Conservation (phyloP, 2,797 vertebrate species). For the Pipistrellus nathusii region DNA sequence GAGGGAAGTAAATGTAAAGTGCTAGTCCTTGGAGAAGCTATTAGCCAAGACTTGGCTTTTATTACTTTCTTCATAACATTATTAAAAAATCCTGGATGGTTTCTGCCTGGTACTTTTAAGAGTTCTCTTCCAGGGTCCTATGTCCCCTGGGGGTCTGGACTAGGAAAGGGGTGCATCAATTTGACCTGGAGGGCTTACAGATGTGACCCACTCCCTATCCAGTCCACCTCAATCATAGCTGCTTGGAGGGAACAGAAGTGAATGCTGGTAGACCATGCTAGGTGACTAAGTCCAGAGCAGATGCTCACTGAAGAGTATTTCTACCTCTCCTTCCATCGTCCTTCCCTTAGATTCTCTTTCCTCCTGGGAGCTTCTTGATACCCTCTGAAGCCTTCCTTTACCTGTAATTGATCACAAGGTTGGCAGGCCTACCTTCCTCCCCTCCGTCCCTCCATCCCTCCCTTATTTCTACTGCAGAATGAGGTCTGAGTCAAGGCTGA, state of each 20-base stretch:
- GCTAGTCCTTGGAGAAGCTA: conserved; percentile 69
- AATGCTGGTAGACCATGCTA: not conserved
- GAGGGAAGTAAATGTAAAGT: conserved; percentile 1
- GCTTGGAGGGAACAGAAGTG: not conserved
- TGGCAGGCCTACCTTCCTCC: not conserved
- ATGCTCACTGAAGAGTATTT: not conserved
- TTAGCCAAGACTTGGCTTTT: conserved; percentile 62
- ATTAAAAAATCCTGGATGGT: not conserved
- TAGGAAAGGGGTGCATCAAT: not conserved
- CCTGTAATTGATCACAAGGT: not conserved
- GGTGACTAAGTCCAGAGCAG: not conserved
- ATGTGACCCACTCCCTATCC: not conserved
- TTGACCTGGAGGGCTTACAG: not conserved
- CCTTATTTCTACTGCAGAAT: not conserved
- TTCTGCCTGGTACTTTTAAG: conserved; percentile 1
- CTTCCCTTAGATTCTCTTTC: not conserved
- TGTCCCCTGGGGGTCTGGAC: not conserved
- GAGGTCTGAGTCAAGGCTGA: not conserved
- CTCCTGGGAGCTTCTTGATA: not conserved
- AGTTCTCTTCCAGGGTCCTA: not conserved
- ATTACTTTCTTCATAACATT: conserved; percentile 29
- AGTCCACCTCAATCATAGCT: not conserved
- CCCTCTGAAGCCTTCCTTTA: not conserved
- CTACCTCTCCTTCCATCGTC: not conserved
- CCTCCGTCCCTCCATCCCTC: not conserved